Evolutionary conservation across 2,888 invertebrate species (phyloP).

Genomic region (Plebejus anna): DNA sequence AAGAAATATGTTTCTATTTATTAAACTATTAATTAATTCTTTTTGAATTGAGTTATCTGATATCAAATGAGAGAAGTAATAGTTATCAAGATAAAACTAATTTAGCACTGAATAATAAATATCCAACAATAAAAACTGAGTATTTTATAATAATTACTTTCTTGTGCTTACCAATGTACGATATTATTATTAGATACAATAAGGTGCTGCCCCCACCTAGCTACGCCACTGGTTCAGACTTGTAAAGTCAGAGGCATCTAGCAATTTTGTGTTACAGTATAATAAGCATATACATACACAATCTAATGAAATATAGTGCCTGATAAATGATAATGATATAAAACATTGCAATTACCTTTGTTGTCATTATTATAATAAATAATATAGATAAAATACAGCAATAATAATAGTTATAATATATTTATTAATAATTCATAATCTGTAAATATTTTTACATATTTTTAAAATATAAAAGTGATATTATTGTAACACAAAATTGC

Average conservation of each 20-base stretch:
- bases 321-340: neutral
- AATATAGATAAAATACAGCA: no score
- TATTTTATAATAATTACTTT: neutral
- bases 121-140: no score
- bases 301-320: neutral
- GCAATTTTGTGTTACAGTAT: neutral
- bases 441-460: neutral
- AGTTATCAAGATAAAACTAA: no score
- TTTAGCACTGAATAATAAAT: no score
- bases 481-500: neutral
- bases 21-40: neutral
- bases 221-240: conserved; percentile 13
- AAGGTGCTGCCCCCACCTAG: neutral
- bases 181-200: neutral
- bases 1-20: neutral
- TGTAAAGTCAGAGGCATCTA: neutral
- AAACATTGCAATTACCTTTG: neutral
- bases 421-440: neutral
- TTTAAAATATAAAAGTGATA: neutral
- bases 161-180: neutral
- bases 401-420: neutral
- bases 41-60: no score
- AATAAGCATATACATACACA: neutral
- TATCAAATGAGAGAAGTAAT: no score
- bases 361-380: neutral